phyloP scores from a whole-genome alignment of 2,888 invertebrate species.

The Notocelia uddmanniana region DNA sequence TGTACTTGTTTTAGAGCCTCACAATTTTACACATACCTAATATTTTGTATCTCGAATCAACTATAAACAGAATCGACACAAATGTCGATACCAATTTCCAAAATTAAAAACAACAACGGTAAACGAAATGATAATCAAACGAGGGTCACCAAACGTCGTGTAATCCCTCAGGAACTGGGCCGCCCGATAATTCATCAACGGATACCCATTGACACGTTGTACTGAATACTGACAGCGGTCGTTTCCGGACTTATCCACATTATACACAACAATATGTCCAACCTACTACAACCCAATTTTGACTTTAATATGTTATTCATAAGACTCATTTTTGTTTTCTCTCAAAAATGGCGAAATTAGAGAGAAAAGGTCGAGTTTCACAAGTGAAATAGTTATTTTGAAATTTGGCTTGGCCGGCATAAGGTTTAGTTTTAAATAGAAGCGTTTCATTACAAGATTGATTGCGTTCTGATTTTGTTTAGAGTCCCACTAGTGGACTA shows the following conservation, averaged over 20 bases:
- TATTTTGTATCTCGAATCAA: neutral
- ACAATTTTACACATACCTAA: too few species aligned
- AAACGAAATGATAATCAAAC: constrained; percentile 39
- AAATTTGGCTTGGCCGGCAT: neutral
- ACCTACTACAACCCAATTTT: constrained; percentile 1
- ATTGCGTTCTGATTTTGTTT: constrained; percentile 61
- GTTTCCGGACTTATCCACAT: constrained; percentile 54
- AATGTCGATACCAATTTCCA: constrained; percentile 27
- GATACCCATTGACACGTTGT: constrained; percentile 58
- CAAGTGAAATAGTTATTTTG: constrained; percentile 45
- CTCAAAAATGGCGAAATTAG: constrained; percentile 38
- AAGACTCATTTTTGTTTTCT: constrained; percentile 38
- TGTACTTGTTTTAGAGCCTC: too few species aligned
- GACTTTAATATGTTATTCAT: constrained; percentile 35
- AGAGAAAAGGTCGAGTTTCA: constrained; percentile 25
- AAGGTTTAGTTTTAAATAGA: constrained; percentile 46
- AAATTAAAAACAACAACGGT: constrained; percentile 38
- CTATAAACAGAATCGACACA: constrained; percentile 14
- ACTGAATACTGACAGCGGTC: constrained; percentile 59
- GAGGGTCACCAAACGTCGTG: constrained; percentile 37
- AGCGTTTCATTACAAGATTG: constrained; percentile 55
- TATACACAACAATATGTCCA: constrained; percentile 49
- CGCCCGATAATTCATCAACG: constrained; percentile 58
- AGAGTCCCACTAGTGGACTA: constrained; percentile 60
- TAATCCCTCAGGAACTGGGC: constrained; percentile 49